Percentiles rank a stretch among this genome's conserved stretches.
These are phyloP conservation scores for Nansenia antarctica DNA, from an alignment of 2,113 vertebrate species.

Conservation along the genomic window DNA sequence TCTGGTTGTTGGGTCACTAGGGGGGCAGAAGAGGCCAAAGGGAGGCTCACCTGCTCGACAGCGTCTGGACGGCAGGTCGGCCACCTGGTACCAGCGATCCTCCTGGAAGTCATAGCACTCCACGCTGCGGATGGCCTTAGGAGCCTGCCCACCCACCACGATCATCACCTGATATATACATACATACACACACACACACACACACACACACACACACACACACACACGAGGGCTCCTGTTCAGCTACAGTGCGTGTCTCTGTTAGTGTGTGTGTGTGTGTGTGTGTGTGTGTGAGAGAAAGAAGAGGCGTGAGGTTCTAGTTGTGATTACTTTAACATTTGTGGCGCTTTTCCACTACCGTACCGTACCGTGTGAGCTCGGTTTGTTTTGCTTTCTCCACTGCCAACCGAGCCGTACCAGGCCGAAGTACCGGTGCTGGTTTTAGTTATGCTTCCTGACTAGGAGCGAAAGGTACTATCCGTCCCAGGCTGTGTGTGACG, in stretches of 20 bases:
- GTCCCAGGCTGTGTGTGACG: too few species aligned
- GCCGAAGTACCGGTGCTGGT: too few species aligned
- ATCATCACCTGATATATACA: slow-evolving; percentile 89
- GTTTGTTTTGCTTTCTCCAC: too few species aligned
- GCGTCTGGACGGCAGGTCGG: slow-evolving; percentile 91
- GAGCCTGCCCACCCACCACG: slow-evolving; percentile 94
- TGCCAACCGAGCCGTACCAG: too few species aligned
- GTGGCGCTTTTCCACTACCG: too few species aligned
- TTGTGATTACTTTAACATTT: too few species aligned
- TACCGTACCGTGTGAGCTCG: too few species aligned
- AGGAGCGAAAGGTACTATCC: too few species aligned
- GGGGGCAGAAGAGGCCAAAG: not conserved
- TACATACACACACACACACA: slow-evolving; percentile 62
- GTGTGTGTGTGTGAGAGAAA: slow-evolving; percentile 72
- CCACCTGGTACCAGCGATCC: slow-evolving; percentile 94
- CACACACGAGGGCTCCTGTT: not conserved
- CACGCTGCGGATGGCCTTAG: slow-evolving; percentile 95
- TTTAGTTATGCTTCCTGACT: too few species aligned
- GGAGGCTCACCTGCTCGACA: slow-evolving; percentile 86
- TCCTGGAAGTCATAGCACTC: slow-evolving; percentile 97
- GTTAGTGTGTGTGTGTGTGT: not conserved
- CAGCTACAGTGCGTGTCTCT: not conserved
- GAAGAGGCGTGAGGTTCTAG: not conserved
- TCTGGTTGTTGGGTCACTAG: not conserved
- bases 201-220: slow-evolving; percentile 75